These are phyloP conservation scores for Nixonia krombeini DNA, from an alignment of 1,140 invertebrate species.

Conservation along the genomic window DNA sequence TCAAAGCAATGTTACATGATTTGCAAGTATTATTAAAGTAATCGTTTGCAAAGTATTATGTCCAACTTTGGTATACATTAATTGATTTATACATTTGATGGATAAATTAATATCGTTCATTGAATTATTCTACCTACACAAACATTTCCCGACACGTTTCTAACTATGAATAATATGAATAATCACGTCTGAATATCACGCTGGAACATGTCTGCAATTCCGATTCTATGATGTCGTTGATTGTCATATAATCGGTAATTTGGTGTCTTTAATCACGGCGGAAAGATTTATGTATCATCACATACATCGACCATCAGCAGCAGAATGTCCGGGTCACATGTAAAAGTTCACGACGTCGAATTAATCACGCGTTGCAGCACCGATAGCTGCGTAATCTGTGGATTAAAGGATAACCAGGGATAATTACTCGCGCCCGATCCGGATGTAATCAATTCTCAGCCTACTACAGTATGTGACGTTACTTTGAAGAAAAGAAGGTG, in stretches of 20 bases:
- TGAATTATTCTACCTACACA: too few species aligned
- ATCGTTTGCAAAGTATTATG: too few species aligned
- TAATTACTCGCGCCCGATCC: conserved; percentile 51
- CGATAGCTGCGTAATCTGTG: conserved; percentile 47
- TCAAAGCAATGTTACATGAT: too few species aligned
- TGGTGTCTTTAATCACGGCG: background rate
- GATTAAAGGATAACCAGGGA: conserved; percentile 53
- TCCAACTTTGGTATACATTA: too few species aligned
- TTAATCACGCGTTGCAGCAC: conserved; percentile 50
- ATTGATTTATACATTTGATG: too few species aligned
- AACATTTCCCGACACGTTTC: too few species aligned
- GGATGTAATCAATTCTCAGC: conserved; percentile 53
- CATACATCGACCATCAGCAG: conserved; percentile 1
- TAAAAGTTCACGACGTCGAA: conserved; percentile 39
- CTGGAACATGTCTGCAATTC: too few species aligned
- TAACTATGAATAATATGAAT: too few species aligned
- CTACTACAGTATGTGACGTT: conserved; percentile 21
- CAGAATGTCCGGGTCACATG: conserved; percentile 15
- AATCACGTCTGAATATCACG: too few species aligned
- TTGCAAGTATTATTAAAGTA: too few species aligned
- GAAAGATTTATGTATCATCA: background rate
- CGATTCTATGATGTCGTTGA: too few species aligned
- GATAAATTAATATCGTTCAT: too few species aligned
- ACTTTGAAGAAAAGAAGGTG: conserved; percentile 8
- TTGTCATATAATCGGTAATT: background rate